Percentiles rank a stretch among this genome's conserved stretches.
Evolutionary conservation across 2,888 invertebrate genomes (phyloP).

Genomic region (Endomychus coccineus): DNA sequence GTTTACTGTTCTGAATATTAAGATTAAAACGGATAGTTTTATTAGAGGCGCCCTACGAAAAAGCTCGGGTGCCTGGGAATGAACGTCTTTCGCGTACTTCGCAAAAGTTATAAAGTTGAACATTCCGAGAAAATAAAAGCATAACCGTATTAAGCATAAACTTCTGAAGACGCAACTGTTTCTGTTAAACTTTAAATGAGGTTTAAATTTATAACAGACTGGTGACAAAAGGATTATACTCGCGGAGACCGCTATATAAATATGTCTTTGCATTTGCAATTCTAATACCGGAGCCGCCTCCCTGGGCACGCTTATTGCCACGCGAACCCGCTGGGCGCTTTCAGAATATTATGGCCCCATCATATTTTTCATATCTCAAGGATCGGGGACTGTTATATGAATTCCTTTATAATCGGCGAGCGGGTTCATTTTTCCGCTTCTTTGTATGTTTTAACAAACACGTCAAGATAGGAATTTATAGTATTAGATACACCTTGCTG

Average conservation of each 20-base stretch:
- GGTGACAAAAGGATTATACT: conserved; percentile 25
- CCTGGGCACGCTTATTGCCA: conserved; percentile 30
- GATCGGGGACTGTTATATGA: too few relatives aligned
- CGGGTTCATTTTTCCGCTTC: conserved; percentile 8
- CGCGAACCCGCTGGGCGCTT: conserved; percentile 28
- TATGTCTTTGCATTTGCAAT: conserved; percentile 32
- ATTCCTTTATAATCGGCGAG: conserved; percentile 19
- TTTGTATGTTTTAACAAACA: conserved; percentile 10
- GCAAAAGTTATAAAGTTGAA: too few relatives aligned
- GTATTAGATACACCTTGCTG: conserved; percentile 12
- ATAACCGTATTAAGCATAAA: too few relatives aligned
- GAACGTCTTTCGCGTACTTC: too few relatives aligned
- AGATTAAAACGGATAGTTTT: too few relatives aligned
- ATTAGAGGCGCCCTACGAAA: too few relatives aligned
- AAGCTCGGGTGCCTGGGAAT: too few relatives aligned
- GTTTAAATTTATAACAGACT: conserved; percentile 24
- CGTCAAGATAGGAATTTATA: conserved; percentile 8
- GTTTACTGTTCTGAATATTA: too few relatives aligned
- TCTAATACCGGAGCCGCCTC: conserved; percentile 30
- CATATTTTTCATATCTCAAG: conserved; percentile 30
- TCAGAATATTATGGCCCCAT: conserved; percentile 29
- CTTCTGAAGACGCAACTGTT: too few relatives aligned
- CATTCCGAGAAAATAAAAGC: too few relatives aligned
- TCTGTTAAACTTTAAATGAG: conserved; percentile 21
- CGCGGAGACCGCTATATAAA: conserved; percentile 23